Percentiles rank a stretch among this genome's conserved stretches.
phyloP scores from a whole-genome alignment of 23 tunicate species.

The Ciona savignyi region DNA sequence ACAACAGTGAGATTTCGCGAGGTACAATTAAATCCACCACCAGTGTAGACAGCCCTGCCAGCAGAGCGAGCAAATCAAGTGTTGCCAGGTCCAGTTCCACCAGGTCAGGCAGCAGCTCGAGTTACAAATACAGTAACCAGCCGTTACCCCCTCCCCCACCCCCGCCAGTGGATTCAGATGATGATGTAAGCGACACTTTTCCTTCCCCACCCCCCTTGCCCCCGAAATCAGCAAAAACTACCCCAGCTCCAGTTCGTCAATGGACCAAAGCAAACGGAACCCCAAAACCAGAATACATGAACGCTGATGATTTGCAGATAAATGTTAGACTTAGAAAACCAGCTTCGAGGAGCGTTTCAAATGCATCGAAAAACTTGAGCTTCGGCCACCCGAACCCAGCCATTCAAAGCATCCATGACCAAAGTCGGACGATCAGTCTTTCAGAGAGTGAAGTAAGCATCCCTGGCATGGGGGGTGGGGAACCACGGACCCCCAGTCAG shows the following conservation, averaged over 20 bases:
- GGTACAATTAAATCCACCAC: background rate
- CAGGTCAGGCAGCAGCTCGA: slow-evolving; percentile 9
- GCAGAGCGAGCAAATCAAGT: slow-evolving; percentile 5
- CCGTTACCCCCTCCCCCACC: slow-evolving; percentile 26
- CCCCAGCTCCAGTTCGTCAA: slow-evolving; percentile 1
- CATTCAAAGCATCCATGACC: background rate
- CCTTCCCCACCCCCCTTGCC: background rate
- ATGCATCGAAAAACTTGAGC: slow-evolving; percentile 4
- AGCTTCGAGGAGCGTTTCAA: background rate
- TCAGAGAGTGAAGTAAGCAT: slow-evolving; percentile 42
- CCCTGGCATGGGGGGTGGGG: slow-evolving; percentile 28
- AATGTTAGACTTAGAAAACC: background rate
- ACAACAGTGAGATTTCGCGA: slow-evolving; percentile 24
- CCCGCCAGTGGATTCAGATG: background rate
- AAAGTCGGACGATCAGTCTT: background rate
- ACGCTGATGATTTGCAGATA: background rate
- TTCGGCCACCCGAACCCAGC: background rate
- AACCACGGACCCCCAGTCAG: slow-evolving; percentile 34
- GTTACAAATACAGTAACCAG: slow-evolving; percentile 2
- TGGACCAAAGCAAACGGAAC: background rate
- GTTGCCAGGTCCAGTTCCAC: slow-evolving; percentile 2
- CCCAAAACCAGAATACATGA: background rate
- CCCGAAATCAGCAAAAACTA: slow-evolving; percentile 6
- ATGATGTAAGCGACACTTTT: background rate
- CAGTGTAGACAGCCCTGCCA: slow-evolving; percentile 2